Conservation (phyloP, 2,113 vertebrate genomes). For the Lagopus leucura region DNA sequence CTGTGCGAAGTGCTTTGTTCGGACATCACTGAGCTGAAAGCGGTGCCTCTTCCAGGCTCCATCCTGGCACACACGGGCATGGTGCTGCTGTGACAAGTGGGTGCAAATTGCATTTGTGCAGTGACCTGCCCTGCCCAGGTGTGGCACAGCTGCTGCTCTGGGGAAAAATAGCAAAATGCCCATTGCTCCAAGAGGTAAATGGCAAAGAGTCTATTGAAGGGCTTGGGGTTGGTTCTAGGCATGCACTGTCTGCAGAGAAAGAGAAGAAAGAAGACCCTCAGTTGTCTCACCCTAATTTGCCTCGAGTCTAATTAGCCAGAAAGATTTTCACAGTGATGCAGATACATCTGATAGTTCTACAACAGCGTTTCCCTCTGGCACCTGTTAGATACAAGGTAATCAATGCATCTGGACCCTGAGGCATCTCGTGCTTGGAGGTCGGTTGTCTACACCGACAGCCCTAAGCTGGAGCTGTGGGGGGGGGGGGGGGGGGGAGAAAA, state of each 20-base stretch:
- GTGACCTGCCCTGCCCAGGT: background rate
- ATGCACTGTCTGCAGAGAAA: background rate
- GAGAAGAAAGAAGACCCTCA: background rate
- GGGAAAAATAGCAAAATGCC: background rate
- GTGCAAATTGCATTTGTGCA: background rate
- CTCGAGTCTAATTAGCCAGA: background rate
- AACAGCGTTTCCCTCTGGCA: background rate
- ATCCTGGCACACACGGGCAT: accelerated
- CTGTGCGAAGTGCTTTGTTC: background rate
- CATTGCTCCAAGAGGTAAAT: background rate
- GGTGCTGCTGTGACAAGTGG: background rate
- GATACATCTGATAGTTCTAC: background rate
- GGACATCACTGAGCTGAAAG: background rate
- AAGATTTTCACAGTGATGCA: background rate
- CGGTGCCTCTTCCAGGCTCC: accelerated
- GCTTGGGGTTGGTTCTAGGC: accelerated
- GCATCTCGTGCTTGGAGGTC: background rate
- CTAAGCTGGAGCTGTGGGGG: background rate
- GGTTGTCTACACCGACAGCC: background rate
- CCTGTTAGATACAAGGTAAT: background rate
- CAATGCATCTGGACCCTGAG: background rate
- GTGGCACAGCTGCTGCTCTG: background rate
- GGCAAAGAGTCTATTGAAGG: background rate
- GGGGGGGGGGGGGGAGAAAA: background rate
- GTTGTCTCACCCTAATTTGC: background rate